Evolutionary conservation across 2,113 vertebrate genomes (phyloP), one percentile per base, ranked within the genome.

Genomic region (Chlamydotis undulata): DNA sequence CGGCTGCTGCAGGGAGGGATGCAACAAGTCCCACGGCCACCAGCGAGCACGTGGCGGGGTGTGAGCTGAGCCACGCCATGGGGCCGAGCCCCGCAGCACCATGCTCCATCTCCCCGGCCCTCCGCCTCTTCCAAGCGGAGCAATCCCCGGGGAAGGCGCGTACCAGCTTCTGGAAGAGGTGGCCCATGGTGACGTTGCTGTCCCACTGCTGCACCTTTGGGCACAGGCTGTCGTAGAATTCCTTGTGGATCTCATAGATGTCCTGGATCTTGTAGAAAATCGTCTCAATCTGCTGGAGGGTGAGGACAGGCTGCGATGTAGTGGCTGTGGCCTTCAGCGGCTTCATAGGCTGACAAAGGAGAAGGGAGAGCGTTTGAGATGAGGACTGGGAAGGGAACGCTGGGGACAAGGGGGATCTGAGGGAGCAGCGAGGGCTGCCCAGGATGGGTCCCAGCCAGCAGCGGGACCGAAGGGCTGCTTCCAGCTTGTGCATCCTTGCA

Each of bases 241-340:
- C 99, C 87, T 99, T 99, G 97, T 99, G 99, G 96, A 99, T 99
- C 97, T 99, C 98, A 0, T 99, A 99, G 95, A 99, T 99, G 96
- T 99, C 99, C 96, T 99, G 99, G 95, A 99, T 99, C 98, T 99
- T 99, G 97, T 99, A 99, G 97, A 99, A 99, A 97, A 99, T 99
- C 5, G 99, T 99, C 87, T 99, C 99, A 0, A 99, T 98, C 97
- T 99, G 99, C 97, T 99, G 99, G 93, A 99, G 98, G 88, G 98
- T 99, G 69, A 99, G 98, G 81, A 99, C 99, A 0, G 99, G 99
- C 98, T 99, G 99, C 5, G 99, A 99, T 18, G 99, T 99, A 39
- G 99, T 99, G 89, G 99, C 99, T 0, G 99, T 99, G 75, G 99
- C 99, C 97, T 99, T 99, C 76, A 99, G 97, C 1, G 99, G 99